Evolutionary conservation across 2,888 invertebrate species (phyloP).

Genomic region (Rhogogaster chlorosoma): DNA sequence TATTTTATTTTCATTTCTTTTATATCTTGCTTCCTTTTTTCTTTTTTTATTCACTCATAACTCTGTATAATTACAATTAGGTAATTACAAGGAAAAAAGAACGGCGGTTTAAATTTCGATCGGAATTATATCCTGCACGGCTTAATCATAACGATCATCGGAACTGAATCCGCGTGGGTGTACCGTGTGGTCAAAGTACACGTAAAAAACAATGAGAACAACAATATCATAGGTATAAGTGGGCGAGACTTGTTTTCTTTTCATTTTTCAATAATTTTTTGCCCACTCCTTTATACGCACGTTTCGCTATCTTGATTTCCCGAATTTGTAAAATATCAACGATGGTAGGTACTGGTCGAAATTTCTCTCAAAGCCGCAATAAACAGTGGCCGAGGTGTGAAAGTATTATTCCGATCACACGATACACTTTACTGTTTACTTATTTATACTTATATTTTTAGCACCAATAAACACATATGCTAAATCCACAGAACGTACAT

Average conservation of each 20-base stretch:
- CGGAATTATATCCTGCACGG: conserved; percentile 56
- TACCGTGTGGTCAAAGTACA: conserved; percentile 25
- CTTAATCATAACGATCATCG: not conserved
- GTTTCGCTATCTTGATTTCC: not conserved
- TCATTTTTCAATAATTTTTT: not conserved
- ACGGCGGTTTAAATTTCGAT: conserved; percentile 51
- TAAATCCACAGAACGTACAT: conserved; percentile 31
- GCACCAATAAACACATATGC: conserved; percentile 41
- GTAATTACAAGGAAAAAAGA: conserved; percentile 43
- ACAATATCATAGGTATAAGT: not conserved
- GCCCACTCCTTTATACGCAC: not conserved
- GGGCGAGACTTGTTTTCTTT: not conserved
- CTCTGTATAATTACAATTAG: conserved; percentile 51
- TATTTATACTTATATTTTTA: conserved; percentile 27
- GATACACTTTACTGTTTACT: not conserved
- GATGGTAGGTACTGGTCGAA: not conserved
- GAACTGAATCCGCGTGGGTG: not conserved
- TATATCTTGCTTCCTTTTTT: not conserved
- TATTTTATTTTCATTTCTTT: not conserved
- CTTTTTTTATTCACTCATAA: conserved; percentile 9
- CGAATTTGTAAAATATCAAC: not conserved
- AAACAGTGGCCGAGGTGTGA: not conserved
- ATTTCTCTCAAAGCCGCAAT: not conserved
- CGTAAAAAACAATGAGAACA: not conserved
- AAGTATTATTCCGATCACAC: conserved; percentile 6